Conservation (phyloP, 2,113 vertebrate species). For the Ailurus styani region DNA sequence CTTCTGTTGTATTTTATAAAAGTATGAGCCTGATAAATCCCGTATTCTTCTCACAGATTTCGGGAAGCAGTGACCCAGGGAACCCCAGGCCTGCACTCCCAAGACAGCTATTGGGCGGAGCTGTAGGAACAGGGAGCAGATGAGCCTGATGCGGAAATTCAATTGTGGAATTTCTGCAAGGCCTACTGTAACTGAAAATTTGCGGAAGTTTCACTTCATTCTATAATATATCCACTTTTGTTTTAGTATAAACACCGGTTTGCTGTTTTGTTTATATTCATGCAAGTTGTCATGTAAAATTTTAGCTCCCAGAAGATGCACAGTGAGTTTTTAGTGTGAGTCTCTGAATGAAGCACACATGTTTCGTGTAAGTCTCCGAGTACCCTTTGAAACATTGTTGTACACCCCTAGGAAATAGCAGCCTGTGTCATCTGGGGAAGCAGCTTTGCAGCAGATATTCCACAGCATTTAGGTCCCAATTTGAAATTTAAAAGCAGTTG, state of each 20-base stretch:
- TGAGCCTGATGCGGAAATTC: neutral
- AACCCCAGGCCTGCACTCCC: no score
- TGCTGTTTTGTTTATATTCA: neutral
- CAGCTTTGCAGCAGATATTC: neutral
- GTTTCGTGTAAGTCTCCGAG: neutral
- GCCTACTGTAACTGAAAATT: neutral
- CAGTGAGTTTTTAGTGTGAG: neutral
- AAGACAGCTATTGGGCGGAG: no score
- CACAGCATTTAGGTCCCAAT: neutral
- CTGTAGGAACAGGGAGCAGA: neutral
- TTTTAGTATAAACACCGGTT: neutral
- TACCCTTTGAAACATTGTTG: neutral
- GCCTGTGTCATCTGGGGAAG: neutral
- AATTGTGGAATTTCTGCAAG: neutral
- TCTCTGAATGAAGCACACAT: neutral
- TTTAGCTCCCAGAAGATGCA: neutral
- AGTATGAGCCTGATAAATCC: neutral
- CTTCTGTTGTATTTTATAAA: neutral
- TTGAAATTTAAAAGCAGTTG: constrained; percentile 14
- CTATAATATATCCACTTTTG: neutral
- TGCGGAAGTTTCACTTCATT: neutral
- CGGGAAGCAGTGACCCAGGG: neutral
- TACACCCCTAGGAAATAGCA: neutral
- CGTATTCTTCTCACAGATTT: neutral
- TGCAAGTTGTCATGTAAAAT: neutral